Evolutionary conservation across 2,888 invertebrate genomes (phyloP).

Genomic region (Muschampia plurimacula): DNA sequence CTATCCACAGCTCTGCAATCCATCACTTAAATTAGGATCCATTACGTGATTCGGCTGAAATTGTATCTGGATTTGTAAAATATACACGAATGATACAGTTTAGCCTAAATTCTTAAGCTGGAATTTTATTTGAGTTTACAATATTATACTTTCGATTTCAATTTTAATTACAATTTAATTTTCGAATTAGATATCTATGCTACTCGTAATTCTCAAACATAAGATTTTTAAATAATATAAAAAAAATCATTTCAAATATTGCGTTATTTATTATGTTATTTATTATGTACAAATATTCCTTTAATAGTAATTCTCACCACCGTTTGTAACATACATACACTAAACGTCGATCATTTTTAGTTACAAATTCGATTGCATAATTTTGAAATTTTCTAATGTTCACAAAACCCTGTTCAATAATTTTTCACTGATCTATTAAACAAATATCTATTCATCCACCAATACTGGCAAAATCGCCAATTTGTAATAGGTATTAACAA

Average conservation of each 20-base stretch:
- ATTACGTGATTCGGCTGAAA: constrained; percentile 23
- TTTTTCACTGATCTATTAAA: not conserved
- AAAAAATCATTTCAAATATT: too few species aligned
- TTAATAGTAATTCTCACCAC: not conserved
- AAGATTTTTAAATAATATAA: too few species aligned
- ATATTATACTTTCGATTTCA: not conserved
- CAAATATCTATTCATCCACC: not conserved
- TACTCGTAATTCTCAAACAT: too few species aligned
- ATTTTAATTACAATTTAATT: too few species aligned
- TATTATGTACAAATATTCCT: too few species aligned
- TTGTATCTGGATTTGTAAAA: constrained; percentile 10
- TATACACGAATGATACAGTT: not conserved
- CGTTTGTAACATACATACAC: not conserved
- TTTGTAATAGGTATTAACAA: not conserved
- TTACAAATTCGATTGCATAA: too few species aligned
- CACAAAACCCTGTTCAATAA: not conserved
- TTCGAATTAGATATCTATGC: too few species aligned
- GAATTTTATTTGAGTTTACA: not conserved
- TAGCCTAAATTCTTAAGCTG: not conserved
- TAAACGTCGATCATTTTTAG: too few species aligned
- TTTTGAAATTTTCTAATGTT: not conserved
- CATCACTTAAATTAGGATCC: constrained; percentile 18
- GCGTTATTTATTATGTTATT: too few species aligned
- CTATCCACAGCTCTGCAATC: constrained; percentile 15
- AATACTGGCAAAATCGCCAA: not conserved